Percentiles rank a stretch among this genome's conserved stretches.
Evolutionary conservation across 2,888 invertebrate species (phyloP).

Genomic region (Eugnorisma glareosa): DNA sequence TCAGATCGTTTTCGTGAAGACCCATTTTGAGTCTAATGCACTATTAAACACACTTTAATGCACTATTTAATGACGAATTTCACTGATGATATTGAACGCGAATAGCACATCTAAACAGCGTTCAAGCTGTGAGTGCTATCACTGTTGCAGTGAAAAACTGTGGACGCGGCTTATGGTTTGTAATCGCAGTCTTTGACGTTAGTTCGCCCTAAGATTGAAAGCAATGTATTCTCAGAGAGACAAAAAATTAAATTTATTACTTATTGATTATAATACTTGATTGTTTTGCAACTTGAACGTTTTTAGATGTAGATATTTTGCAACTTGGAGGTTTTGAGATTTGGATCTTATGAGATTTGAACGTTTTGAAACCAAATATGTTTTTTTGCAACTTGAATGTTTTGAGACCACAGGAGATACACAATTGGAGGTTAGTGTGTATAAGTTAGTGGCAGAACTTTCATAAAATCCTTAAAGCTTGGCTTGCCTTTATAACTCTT

Average conservation of each 20-base stretch:
- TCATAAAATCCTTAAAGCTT: neutral
- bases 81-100: neutral
- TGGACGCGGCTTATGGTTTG: neutral
- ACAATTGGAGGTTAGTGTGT: too few species aligned
- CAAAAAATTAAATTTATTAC: too few species aligned
- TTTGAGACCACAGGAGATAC: too few species aligned
- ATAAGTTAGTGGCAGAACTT: neutral
- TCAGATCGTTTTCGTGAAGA: neutral
- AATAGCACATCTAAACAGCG: neutral
- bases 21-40: neutral
- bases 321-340: too few species aligned
- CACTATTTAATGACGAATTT: neutral
- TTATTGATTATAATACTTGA: too few species aligned
- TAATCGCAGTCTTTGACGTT: neutral
- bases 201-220: neutral
- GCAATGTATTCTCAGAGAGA: neutral
- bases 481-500: neutral
- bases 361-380: too few species aligned
- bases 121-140: neutral
- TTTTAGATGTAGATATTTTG: too few species aligned
- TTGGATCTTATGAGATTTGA: too few species aligned
- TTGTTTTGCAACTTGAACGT: too few species aligned
- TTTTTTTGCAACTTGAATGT: too few species aligned
- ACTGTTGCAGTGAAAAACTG: neutral
- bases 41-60: too few species aligned